Base-by-base conservation (phyloP, 2,113 vertebrate genomes). In the Todiramphus chloris region DNA sequence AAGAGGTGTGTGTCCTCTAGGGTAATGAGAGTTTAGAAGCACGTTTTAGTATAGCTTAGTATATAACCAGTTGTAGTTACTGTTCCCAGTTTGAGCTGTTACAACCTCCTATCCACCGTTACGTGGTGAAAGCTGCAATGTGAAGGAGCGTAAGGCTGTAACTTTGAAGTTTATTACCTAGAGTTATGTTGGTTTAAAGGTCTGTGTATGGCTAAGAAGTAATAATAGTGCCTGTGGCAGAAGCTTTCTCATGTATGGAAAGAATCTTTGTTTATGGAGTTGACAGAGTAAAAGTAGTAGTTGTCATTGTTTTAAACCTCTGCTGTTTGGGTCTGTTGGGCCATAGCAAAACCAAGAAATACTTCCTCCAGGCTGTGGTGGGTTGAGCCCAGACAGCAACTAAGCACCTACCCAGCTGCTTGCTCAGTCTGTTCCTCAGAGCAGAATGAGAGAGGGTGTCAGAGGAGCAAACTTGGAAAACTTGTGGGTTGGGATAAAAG, bases 81-180 rank as follows among this genome's bases (percentile, higher is more conserved):
- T 60, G 39, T 33, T 75, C 24, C 18, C 4, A 44, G 1, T 78
- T 72, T 21, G 55, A 43, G 80, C 70, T 73, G 37, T 66, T 84
- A 55, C 53, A 88, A 14, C 21, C 14, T 70, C 17, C 46, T 81
- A 15, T 39, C 35, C 31, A 14, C 53, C 66, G 11, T 76, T 88
- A 44, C 0, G 1, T 82, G 25, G 58, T 7, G 3, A 51, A 46
- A 83, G n/a, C n/a, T 39, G n/a, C 28, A 63, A 66, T 0, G 3
- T 55, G 46, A 58, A 86, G 28, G 35, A 80, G 5, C 19, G 33
- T 14, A 62, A 77, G 50, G 33, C 33, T 64, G 35, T 46, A 60
- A 35, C 25, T 46, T 70, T 23, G 28, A 28, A 51, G 20, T 48
- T 84, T 75, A 27, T 72, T 77, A 48, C 20, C 27, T 30, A 35